Base-by-base conservation (phyloP, 2,888 invertebrate species). In the Steinernema carpocapsae region DNA sequence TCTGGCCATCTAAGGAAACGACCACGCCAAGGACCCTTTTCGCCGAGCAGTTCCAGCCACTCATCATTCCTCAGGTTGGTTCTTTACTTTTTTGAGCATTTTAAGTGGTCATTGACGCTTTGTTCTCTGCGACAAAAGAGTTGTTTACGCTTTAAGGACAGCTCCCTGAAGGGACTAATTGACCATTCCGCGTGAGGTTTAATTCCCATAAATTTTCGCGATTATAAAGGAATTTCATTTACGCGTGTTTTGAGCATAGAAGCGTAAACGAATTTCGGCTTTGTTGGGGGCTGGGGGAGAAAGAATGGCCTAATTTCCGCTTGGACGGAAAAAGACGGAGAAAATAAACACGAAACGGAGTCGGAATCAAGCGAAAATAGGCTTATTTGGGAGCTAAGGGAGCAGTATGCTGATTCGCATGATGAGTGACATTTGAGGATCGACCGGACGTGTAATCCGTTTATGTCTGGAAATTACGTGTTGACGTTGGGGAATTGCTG, bases 31-130 rank as follows among this genome's bases (percentile, higher is more conserved):
- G 74, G 52, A 64, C 64, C 17, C 64, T 26, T 1, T 79, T 79
- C 73, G 78, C 82, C 72, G 83, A 83, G 45, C 85, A 85, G 75
- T 83, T 83, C 72, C 78, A 77, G 19, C 83, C 84, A 6, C 74
- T 81, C 12, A 77, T 81, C 72, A 80, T 85, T 17, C 84, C 84
- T 12, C 80, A 79, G 71, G 82, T 83, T 24, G 48, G 74, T 72
- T 51, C 37, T 10, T 37, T 37, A 6, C 37, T 37, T 6, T 37
- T 22, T 32, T 59, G 45, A 7, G 48, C 17, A 48, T n/a, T 48
- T 48, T 17, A 19, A 3, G 2, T 48, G 17, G 14, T 48, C 48
- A 19, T 48, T 48, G 48, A 14, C 4, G 6, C 17, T 48, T 48
- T n/a, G 48, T n/a, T 48, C 4, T 48, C 4, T 3, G 10, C 4